Conservation (phyloP, 92 coral and sea anemone species). For the Heteractis magnifica region DNA sequence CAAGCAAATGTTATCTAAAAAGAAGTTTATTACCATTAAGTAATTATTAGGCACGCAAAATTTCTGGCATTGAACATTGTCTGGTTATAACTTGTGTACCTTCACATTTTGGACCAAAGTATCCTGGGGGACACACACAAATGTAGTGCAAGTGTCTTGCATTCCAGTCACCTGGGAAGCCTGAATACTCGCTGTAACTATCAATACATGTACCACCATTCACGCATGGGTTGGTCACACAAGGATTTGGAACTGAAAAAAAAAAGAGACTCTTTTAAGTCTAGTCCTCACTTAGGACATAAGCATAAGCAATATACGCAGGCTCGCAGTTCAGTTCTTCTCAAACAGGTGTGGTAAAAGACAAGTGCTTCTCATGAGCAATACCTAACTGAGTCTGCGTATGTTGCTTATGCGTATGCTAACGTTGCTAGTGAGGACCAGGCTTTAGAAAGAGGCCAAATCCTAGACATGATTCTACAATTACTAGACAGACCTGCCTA, state of each 20-base stretch:
- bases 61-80: background rate
- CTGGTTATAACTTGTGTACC: constrained; percentile 24
- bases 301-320: no score
- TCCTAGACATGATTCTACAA: no score
- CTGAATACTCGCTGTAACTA: constrained; percentile 80
- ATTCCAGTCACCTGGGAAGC: constrained; percentile 92
- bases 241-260: constrained; percentile 80
- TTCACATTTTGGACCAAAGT: constrained; percentile 85
- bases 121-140: constrained; percentile 73
- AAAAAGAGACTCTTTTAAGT: background rate
- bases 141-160: constrained; percentile 74
- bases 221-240: constrained; percentile 79
- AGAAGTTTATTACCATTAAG: background rate
- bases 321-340: no score
- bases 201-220: constrained; percentile 90
- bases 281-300: background rate
- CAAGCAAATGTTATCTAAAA: constrained; percentile 61
- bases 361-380: no score
- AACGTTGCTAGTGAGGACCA: no score
- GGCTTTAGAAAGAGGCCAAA: no score
- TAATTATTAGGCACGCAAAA: background rate
- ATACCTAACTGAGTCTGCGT: no score
- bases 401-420: no score
- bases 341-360: no score
- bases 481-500: no score